Percentiles rank a stretch among this genome's conserved stretches.
phyloP scores from a whole-genome alignment of 2,113 vertebrate genomes.

The Labrus mixtus region DNA sequence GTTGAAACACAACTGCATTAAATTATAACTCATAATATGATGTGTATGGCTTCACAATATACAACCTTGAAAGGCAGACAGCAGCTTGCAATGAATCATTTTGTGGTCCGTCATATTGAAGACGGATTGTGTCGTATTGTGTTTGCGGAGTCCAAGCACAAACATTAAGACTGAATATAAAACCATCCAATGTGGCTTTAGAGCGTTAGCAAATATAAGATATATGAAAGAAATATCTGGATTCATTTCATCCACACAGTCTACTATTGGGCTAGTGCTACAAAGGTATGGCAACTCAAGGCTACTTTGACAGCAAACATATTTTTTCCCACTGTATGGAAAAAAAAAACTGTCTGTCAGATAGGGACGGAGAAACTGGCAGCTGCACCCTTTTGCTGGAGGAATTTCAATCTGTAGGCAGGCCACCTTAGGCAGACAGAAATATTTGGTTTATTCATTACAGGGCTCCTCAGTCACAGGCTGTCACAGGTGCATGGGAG shows the following conservation, averaged over 20 bases:
- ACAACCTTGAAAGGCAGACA: constrained; percentile 54
- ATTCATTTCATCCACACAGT: constrained; percentile 1
- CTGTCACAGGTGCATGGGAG: constrained; percentile 45
- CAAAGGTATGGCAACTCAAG: constrained; percentile 23
- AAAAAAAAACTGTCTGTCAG: constrained; percentile 39
- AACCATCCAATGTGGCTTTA: constrained; percentile 4
- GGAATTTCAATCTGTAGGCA: constrained; percentile 47
- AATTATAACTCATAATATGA: constrained; percentile 63
- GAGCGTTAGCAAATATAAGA: neutral
- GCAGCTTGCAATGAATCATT: constrained; percentile 58
- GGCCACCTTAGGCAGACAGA: constrained; percentile 33
- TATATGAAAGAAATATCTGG: constrained; percentile 1
- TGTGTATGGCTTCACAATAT: constrained; percentile 51
- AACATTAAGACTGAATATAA: constrained; percentile 21
- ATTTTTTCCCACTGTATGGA: constrained; percentile 25
- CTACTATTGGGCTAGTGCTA: neutral
- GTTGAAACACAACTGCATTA: constrained; percentile 66
- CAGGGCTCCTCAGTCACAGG: constrained; percentile 42
- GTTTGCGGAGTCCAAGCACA: constrained; percentile 36
- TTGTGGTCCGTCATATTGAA: constrained; percentile 46
- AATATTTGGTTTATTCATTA: constrained; percentile 66
- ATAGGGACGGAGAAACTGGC: constrained; percentile 31
- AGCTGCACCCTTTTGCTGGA: constrained; percentile 44
- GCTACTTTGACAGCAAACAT: constrained; percentile 41
- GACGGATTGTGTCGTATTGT: constrained; percentile 43